Evolutionary conservation across 2,797 vertebrate species (phyloP).

Genomic region (Anguilla marmorata): DNA sequence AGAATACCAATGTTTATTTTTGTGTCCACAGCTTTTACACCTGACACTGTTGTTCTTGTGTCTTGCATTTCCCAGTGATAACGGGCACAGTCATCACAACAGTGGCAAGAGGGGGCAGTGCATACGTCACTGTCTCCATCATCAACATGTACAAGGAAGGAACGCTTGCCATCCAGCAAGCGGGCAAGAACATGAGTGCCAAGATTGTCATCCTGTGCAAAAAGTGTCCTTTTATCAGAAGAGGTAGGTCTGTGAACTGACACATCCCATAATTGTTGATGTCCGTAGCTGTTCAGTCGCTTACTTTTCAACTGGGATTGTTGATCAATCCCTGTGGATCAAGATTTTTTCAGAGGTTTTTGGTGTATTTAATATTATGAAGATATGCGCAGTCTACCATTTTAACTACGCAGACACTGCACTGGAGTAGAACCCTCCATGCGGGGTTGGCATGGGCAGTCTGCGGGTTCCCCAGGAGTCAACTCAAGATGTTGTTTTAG

Average conservation of each 20-base stretch:
- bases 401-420: too few species aligned
- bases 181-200: slow-evolving; percentile 80
- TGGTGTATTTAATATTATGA: too few species aligned
- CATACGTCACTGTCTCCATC: slow-evolving; percentile 77
- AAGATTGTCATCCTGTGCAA: slow-evolving; percentile 76
- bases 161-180: slow-evolving; percentile 79
- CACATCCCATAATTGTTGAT: neutral
- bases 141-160: slow-evolving; percentile 82
- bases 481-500: neutral
- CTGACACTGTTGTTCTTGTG: slow-evolving; percentile 7
- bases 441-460: too few species aligned
- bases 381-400: too few species aligned
- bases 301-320: too few species aligned
- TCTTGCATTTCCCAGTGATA: slow-evolving; percentile 64
- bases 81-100: slow-evolving; percentile 77
- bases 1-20: neutral
- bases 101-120: slow-evolving; percentile 63
- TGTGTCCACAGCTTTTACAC: neutral
- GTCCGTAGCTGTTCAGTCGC: neutral
- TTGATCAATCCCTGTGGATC: too few species aligned
- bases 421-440: too few species aligned
- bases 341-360: too few species aligned
- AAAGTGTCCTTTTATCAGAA: slow-evolving; percentile 80
- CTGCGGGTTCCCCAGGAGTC: too few species aligned
- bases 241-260: slow-evolving; percentile 66